phyloP scores from a whole-genome alignment of 2,113 vertebrate species.

The Ptychochromis oligacanthus region DNA sequence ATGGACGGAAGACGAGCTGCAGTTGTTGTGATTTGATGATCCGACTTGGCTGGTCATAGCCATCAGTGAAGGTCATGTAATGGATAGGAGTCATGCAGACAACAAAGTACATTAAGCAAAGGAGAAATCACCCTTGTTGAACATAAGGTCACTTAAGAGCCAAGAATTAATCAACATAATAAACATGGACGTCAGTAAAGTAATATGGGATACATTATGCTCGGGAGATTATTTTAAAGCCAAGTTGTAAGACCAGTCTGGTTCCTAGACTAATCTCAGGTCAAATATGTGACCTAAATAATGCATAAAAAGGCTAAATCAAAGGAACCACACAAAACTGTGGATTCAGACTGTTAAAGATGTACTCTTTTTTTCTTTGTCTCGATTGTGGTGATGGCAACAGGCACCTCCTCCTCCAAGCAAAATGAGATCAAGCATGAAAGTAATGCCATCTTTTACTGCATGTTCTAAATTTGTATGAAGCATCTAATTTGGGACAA shows the following conservation, averaged over 20 bases:
- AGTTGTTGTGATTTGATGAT: slow-evolving; percentile 9
- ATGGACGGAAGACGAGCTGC: not conserved
- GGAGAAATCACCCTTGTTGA: not conserved
- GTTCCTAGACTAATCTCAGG: not conserved
- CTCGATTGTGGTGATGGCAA: not conserved
- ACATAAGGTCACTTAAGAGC: slow-evolving; percentile 1
- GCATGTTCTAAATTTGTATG: slow-evolving; percentile 32
- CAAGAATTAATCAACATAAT: slow-evolving; percentile 30
- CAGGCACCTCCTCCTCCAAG: not conserved
- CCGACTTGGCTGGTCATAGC: not conserved
- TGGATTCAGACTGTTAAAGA: slow-evolving; percentile 5
- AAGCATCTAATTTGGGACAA: slow-evolving; percentile 49
- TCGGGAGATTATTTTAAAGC: slow-evolving; percentile 2
- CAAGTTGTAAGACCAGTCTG: not conserved
- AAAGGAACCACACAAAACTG: not conserved
- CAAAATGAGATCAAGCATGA: slow-evolving; percentile 22
- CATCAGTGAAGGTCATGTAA: slow-evolving; percentile 18
- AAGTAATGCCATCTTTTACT: slow-evolving; percentile 13
- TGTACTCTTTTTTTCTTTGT: not conserved
- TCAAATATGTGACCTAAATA: not conserved
- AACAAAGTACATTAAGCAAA: not conserved
- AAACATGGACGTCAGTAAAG: not conserved
- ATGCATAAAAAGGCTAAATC: not conserved
- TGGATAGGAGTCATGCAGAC: slow-evolving; percentile 20
- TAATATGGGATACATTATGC: not conserved